These are phyloP conservation scores for Mellilla xanthometata DNA, from an alignment of 2,888 invertebrate genomes.

Conservation along the genomic window DNA sequence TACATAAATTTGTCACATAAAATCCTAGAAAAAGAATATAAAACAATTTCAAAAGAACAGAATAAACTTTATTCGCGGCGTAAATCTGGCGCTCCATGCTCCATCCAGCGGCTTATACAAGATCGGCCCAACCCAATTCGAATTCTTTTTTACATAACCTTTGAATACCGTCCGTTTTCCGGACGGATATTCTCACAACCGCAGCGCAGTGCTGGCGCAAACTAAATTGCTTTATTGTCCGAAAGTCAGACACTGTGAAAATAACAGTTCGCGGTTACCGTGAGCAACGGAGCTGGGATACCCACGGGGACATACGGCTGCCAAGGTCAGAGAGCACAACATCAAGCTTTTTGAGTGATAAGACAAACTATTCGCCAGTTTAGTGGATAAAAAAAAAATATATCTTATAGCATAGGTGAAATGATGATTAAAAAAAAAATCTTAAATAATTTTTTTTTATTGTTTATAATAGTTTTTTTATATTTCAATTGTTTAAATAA, in stretches of 20 bases:
- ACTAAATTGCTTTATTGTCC: slow-evolving; percentile 59
- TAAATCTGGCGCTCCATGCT: slow-evolving; percentile 5
- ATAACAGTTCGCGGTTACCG: slow-evolving; percentile 50
- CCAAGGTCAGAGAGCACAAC: too few relatives aligned
- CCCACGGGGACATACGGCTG: slow-evolving; percentile 4
- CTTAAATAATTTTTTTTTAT: too few relatives aligned
- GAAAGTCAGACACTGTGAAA: slow-evolving; percentile 58
- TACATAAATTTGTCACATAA: too few relatives aligned
- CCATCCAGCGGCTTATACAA: slow-evolving; percentile 3
- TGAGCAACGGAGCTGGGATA: neutral
- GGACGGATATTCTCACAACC: slow-evolving; percentile 36
- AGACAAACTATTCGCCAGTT: too few relatives aligned
- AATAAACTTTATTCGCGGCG: slow-evolving; percentile 1
- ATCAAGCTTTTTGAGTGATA: too few relatives aligned
- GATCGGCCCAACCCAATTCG: slow-evolving; percentile 2
- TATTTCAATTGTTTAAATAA: too few relatives aligned
- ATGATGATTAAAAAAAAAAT: too few relatives aligned
- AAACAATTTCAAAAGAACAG: neutral
- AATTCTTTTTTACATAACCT: slow-evolving; percentile 21
- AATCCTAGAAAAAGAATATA: neutral
- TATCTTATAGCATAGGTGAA: too few relatives aligned
- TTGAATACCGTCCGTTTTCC: slow-evolving; percentile 28
- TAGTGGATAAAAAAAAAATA: too few relatives aligned
- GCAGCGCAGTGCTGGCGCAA: slow-evolving; percentile 35
- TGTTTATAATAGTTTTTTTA: too few relatives aligned